Evolutionary conservation across 2,888 invertebrate species (phyloP).

Genomic region (Chamaedrilus cognettii): DNA sequence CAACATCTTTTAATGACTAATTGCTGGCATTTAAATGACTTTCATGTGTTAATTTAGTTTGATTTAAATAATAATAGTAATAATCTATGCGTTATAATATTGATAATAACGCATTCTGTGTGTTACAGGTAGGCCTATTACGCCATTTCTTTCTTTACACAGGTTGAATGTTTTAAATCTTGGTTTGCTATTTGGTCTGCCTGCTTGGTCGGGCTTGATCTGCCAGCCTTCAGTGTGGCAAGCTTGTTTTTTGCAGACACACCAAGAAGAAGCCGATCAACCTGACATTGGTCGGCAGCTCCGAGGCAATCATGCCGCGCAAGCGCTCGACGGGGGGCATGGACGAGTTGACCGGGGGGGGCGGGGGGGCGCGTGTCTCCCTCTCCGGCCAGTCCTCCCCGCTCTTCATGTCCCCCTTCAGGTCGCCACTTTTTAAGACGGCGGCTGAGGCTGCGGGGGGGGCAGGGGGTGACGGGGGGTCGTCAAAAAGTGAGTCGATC

Average conservation of each 20-base stretch:
- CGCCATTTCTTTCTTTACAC: slow-evolving; percentile 38
- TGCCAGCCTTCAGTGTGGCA: background rate
- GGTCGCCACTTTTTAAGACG: slow-evolving; percentile 51
- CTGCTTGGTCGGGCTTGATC: background rate
- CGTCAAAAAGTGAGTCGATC: too few species aligned
- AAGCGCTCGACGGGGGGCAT: slow-evolving; percentile 50
- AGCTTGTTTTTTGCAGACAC: slow-evolving; percentile 25
- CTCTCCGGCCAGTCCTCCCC: slow-evolving; percentile 58
- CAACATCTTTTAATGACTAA: too few species aligned
- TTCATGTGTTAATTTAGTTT: too few species aligned
- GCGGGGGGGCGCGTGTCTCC: slow-evolving; percentile 43
- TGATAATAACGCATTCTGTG: too few species aligned
- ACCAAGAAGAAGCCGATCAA: slow-evolving; percentile 44
- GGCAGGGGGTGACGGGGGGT: too few species aligned
- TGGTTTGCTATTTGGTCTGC: background rate
- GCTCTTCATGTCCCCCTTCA: slow-evolving; percentile 49
- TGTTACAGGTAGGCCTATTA: slow-evolving; percentile 44
- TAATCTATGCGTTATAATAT: too few species aligned
- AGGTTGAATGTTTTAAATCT: background rate
- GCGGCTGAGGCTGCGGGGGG: slow-evolving; percentile 24
- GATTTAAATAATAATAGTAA: too few species aligned
- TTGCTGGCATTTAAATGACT: too few species aligned
- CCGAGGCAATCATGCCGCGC: slow-evolving; percentile 49
- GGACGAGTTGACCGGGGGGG: slow-evolving; percentile 29
- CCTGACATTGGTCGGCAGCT: slow-evolving; percentile 48